These are phyloP conservation scores for Regulus satrapa DNA, from an alignment of 2,113 vertebrate genomes.

Conservation along the genomic window DNA sequence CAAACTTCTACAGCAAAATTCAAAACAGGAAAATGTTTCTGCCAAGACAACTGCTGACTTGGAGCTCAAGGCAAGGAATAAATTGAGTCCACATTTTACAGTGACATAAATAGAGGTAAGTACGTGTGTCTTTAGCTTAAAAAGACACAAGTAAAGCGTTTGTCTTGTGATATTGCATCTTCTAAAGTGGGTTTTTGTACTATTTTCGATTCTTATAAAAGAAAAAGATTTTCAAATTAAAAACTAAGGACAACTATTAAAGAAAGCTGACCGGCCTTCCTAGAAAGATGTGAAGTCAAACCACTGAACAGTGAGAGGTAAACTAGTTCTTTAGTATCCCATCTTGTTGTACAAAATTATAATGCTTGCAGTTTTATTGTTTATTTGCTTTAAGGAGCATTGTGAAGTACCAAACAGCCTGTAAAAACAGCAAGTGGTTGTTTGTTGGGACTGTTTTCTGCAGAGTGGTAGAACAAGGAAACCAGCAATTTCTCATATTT, in stretches of 20 bases:
- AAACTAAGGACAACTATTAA: not conserved
- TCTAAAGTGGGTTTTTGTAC: not conserved
- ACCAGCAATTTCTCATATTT: not conserved
- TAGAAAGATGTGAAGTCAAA: not conserved
- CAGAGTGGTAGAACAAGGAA: not conserved
- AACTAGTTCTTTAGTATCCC: not conserved
- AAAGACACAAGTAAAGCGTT: not conserved
- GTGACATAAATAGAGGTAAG: not conserved
- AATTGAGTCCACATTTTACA: not conserved
- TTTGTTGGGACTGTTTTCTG: not conserved
- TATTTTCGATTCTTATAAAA: not conserved
- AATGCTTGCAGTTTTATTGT: not conserved
- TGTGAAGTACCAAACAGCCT: not conserved
- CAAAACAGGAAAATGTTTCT: conserved; percentile 27
- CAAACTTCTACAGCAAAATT: conserved; percentile 23
- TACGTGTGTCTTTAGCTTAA: not conserved
- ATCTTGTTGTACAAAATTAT: not conserved
- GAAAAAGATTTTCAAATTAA: not conserved
- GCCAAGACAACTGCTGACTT: conserved; percentile 32
- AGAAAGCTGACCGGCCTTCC: not conserved
- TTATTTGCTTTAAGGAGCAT: not conserved
- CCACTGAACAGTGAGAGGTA: not conserved
- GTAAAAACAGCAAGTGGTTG: not conserved
- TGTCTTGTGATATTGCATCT: not conserved
- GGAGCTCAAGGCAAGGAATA: conserved; percentile 15